These are phyloP conservation scores for Lycaon pictus DNA, from an alignment of 2,113 vertebrate species.

Conservation along the genomic window DNA sequence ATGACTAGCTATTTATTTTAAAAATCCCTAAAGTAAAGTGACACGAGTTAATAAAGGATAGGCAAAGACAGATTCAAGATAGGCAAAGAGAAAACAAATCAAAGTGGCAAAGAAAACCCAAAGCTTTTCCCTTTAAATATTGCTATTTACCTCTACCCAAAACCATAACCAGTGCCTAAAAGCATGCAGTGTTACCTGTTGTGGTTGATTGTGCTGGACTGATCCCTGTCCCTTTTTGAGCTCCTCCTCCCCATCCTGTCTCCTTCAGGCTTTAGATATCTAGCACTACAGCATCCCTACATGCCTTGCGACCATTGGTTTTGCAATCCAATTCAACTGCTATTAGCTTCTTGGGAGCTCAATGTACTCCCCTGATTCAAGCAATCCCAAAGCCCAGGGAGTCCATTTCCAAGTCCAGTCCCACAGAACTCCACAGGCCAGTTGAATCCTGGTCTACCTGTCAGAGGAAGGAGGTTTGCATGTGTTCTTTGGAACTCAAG, in stretches of 20 bases:
- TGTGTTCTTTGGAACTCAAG: not conserved
- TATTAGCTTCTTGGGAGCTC: not conserved
- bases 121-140: not conserved
- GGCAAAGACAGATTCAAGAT: not conserved
- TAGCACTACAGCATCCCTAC: not conserved
- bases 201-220: not conserved
- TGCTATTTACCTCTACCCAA: not conserved
- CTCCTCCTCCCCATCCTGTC: not conserved
- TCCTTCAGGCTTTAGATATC: not conserved
- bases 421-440: not conserved
- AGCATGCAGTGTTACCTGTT: not conserved
- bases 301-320: not conserved
- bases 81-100: constrained; percentile 15
- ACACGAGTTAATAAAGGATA: not conserved
- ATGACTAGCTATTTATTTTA: not conserved
- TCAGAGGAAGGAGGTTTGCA: not conserved
- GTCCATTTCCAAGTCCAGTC: not conserved
- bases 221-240: not conserved
- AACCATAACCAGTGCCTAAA: not conserved
- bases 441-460: not conserved
- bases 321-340: not conserved
- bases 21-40: constrained; percentile 37
- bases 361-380: not conserved
- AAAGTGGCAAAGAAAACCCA: not conserved
- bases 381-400: not conserved